Evolutionary conservation across 1,140 invertebrate genomes (phyloP).

Genomic region (Andrena cerasifolii): DNA sequence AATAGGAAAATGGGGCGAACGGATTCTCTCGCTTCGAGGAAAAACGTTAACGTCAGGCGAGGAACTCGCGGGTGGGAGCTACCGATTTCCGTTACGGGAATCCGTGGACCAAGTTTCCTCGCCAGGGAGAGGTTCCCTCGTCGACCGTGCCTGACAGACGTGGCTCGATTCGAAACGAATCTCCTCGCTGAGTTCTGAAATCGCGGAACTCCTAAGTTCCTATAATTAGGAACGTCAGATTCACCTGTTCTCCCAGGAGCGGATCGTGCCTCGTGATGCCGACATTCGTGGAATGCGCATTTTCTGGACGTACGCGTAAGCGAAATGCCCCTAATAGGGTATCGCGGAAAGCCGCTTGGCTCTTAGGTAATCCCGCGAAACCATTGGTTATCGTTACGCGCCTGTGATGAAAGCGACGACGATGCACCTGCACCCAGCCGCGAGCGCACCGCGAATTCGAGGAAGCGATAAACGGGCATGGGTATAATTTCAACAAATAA

Average conservation of each 20-base stretch:
- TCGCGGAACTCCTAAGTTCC: too few relatives aligned
- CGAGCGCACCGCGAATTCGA: background rate
- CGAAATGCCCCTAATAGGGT: too few relatives aligned
- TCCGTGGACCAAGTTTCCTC: background rate
- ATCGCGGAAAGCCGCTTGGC: too few relatives aligned
- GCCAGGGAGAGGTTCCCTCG: background rate
- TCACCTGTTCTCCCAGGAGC: background rate
- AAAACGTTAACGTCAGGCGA: conserved; percentile 49
- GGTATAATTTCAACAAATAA: too few relatives aligned
- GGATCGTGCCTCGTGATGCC: background rate
- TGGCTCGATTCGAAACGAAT: background rate
- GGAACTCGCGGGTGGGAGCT: background rate
- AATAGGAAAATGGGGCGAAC: conserved; percentile 73
- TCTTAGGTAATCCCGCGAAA: too few relatives aligned
- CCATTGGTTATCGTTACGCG: background rate
- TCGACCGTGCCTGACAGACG: background rate
- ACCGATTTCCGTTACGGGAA: conserved; percentile 39
- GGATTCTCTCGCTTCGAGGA: conserved; percentile 66
- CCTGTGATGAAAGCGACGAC: background rate
- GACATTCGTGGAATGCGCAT: background rate
- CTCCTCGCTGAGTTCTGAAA: too few relatives aligned
- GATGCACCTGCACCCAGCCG: background rate
- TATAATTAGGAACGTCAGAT: too few relatives aligned
- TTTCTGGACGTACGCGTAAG: background rate
- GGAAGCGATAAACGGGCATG: conserved; percentile 29